Conservation (phyloP, 2,113 vertebrate genomes). For the Lota lota region DNA sequence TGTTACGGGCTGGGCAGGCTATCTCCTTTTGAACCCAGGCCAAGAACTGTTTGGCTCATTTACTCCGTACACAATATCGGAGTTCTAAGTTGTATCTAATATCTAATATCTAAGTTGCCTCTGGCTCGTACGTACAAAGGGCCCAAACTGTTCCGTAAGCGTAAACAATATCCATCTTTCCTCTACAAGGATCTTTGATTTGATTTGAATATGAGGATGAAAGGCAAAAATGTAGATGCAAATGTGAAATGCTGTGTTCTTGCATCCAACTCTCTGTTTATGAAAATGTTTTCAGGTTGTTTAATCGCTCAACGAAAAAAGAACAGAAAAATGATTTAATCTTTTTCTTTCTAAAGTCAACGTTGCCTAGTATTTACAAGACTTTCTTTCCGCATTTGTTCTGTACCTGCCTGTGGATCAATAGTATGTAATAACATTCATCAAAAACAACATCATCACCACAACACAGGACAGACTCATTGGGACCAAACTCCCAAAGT, state of each 20-base stretch:
- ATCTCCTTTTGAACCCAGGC: constrained; percentile 43
- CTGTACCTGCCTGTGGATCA: constrained; percentile 25
- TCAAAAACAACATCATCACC: constrained; percentile 19
- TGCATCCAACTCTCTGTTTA: too few species aligned
- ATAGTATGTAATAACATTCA: constrained; percentile 24
- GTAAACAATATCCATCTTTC: constrained; percentile 34
- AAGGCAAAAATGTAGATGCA: not conserved
- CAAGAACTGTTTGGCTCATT: constrained; percentile 48
- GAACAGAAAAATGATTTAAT: not conserved
- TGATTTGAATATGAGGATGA: constrained; percentile 28
- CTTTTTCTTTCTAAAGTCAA: constrained; percentile 25
- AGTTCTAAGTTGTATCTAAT: too few species aligned
- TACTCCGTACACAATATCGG: constrained; percentile 38
- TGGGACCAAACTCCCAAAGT: constrained; percentile 19
- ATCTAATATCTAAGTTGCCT: not conserved
- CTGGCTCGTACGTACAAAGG: constrained; percentile 9
- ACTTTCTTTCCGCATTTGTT: too few species aligned
- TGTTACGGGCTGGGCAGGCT: constrained; percentile 17
- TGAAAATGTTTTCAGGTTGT: not conserved
- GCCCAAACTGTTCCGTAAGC: constrained; percentile 7
- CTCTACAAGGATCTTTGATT: constrained; percentile 1
- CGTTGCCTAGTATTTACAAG: too few species aligned
- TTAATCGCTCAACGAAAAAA: not conserved
- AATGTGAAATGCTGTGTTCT: not conserved
- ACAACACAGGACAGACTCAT: not conserved